Conservation (phyloP, 1,140 invertebrate genomes). For the Drosophila willistoni region DNA sequence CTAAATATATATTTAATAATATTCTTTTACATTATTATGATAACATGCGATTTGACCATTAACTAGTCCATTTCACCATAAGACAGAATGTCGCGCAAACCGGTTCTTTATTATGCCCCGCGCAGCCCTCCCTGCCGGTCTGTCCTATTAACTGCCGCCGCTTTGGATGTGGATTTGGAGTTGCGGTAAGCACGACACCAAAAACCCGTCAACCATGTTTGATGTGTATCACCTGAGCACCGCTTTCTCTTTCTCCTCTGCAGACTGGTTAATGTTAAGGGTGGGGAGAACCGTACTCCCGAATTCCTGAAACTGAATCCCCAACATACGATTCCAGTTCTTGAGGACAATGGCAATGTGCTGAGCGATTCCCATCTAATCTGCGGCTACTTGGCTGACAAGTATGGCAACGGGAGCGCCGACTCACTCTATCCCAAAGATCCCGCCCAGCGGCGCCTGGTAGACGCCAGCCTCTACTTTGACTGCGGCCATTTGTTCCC, state of each 20-base stretch:
- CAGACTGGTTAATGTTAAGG: constrained; percentile 82
- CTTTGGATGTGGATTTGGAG: constrained; percentile 88
- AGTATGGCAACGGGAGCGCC: constrained; percentile 84
- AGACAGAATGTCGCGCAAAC: constrained; percentile 66
- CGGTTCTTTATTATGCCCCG: constrained; percentile 80
- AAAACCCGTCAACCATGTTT: constrained; percentile 47
- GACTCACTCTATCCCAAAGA: constrained; percentile 86
- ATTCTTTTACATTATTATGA: neutral
- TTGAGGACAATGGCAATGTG: constrained; percentile 87
- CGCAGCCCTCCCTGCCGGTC: constrained; percentile 86
- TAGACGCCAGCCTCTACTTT: constrained; percentile 86
- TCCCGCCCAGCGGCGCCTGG: constrained; percentile 83
- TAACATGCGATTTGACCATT: constrained; percentile 36
- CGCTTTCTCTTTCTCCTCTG: neutral
- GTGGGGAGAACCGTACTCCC: constrained; percentile 87
- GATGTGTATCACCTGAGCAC: neutral
- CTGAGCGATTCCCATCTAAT: constrained; percentile 87
- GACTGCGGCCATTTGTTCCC: constrained; percentile 86
- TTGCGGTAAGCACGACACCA: constrained; percentile 83
- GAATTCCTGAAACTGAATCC: constrained; percentile 91
- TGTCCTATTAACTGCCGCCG: constrained; percentile 87
- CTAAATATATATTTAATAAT: too few relatives aligned
- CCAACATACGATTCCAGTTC: constrained; percentile 87
- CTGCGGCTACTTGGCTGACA: constrained; percentile 84
- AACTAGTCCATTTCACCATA: constrained; percentile 28